Evolutionary conservation across 35 echinoderm and acorn worm species (phyloP).

Genomic region (Amphiura filiformis): DNA sequence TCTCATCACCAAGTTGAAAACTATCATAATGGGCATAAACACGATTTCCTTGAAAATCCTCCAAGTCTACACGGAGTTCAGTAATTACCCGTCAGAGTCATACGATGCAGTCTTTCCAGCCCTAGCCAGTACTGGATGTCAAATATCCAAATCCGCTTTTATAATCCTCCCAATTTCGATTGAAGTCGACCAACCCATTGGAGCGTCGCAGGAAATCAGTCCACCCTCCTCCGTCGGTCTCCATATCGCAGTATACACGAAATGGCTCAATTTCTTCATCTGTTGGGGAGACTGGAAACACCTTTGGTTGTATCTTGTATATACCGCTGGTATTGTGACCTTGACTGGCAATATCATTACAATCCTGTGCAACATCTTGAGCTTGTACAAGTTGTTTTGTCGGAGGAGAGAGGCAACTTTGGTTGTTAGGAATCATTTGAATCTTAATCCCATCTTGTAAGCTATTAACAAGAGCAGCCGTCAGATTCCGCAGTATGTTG

Average conservation of each 20-base stretch:
- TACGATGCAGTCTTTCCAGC: background rate
- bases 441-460: no score
- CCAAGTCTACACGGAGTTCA: background rate
- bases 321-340: background rate
- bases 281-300: background rate
- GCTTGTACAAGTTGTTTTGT: no score
- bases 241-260: background rate
- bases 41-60: background rate
- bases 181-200: background rate
- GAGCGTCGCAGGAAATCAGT: background rate
- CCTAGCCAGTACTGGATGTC: background rate
- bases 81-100: background rate
- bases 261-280: background rate
- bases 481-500: no score
- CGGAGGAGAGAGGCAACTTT: no score
- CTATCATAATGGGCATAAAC: background rate
- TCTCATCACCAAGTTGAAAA: background rate
- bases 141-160: background rate
- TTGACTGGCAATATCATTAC: background rate
- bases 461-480: no score
- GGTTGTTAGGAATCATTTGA: no score
- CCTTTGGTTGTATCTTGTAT: background rate
- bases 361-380: background rate
- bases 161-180: background rate
- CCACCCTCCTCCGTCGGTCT: background rate